These are phyloP conservation scores for Leptodirus hochenwartii DNA, from an alignment of 2,888 invertebrate species.

Conservation along the genomic window DNA sequence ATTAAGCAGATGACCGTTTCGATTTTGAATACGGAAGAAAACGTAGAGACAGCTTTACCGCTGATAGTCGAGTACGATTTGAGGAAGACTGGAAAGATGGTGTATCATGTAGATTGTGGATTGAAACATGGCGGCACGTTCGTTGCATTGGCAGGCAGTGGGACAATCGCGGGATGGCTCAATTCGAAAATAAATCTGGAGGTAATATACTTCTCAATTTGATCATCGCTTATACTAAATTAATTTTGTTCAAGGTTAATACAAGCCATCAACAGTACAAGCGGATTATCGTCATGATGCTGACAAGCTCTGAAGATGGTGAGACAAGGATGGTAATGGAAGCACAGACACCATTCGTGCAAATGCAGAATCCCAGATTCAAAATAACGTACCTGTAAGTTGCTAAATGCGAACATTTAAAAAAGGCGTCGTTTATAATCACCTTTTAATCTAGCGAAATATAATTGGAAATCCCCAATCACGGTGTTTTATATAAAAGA, in stretches of 20 bases:
- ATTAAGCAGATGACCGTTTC: too few species aligned
- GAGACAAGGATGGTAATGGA: constrained; percentile 19
- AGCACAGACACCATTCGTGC: constrained; percentile 22
- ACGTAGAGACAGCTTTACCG: too few species aligned
- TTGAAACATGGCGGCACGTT: constrained; percentile 27
- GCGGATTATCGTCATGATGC: constrained; percentile 18
- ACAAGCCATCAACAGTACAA: constrained; percentile 21
- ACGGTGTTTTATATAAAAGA: too few species aligned
- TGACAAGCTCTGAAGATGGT: constrained; percentile 15
- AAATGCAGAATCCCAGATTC: constrained; percentile 21
- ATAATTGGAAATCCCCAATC: too few species aligned
- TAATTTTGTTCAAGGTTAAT: constrained; percentile 18
- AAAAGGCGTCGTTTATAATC: too few species aligned
- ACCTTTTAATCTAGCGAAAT: too few species aligned
- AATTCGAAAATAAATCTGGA: constrained; percentile 28
- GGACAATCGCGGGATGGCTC: constrained; percentile 21
- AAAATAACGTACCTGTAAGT: constrained; percentile 17
- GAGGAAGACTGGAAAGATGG: too few species aligned
- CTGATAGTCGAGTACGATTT: too few species aligned
- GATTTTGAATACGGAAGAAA: too few species aligned
- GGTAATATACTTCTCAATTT: constrained; percentile 17
- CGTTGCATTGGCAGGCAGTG: constrained; percentile 25
- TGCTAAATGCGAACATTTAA: too few species aligned
- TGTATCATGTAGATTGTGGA: too few species aligned
- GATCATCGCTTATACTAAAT: constrained; percentile 5